Evolutionary conservation across 1,140 invertebrate genomes (phyloP), one percentile per base, ranked within the genome.

Genomic region (Dreissena polymorpha): DNA sequence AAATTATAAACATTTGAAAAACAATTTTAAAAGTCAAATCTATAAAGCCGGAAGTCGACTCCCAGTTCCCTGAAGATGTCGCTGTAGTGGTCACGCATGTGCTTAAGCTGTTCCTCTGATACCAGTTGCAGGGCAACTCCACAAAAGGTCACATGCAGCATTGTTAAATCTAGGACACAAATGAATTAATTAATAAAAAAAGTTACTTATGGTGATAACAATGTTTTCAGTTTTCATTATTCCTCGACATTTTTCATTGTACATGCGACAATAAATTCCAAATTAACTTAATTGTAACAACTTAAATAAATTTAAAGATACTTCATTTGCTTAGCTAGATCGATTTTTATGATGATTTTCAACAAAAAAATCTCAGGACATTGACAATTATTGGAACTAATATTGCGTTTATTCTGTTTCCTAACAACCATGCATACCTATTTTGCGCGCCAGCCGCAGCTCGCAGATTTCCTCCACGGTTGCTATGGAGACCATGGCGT

Each of bases 391-490:
- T n/a, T n/a, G 39, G 39, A 39, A 39, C 2, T 5, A 39, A 39
- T 39, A n/a, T 39, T 39, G 39, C 39, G 8, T 39, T 5, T 39
- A 5, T 5, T 39, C 39, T 2, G 8, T 8, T 39, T 39, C 39
- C 39, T 39, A 39, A 8, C 39, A 5, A 39, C 39, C 39, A 39
- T 39, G 39, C 39, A 39, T 39, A 39, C 39, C 39, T 12, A 86
- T 85, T 70, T 78, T 82, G 6, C 72, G 71, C 16, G 76, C 68
- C 50, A 57, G 25, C n/a, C 71, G 63, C 57, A 86, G 25, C 55
- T 78, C 70, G 76, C 86, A 86, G n/a, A 86, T 77, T n/a, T 60
- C 60, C 57, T 85, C 83, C 10, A 85, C 79, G 25, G 79, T 77
- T 18, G 63, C 27, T 39, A 85, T 75, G 21, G 70, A 55, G 14